A percentile compares a stretch with the other conserved stretches of the same genome.
These are phyloP conservation scores for Phrynosoma platyrhinos DNA, from an alignment of 2,113 vertebrate genomes.

Conservation along the genomic window DNA sequence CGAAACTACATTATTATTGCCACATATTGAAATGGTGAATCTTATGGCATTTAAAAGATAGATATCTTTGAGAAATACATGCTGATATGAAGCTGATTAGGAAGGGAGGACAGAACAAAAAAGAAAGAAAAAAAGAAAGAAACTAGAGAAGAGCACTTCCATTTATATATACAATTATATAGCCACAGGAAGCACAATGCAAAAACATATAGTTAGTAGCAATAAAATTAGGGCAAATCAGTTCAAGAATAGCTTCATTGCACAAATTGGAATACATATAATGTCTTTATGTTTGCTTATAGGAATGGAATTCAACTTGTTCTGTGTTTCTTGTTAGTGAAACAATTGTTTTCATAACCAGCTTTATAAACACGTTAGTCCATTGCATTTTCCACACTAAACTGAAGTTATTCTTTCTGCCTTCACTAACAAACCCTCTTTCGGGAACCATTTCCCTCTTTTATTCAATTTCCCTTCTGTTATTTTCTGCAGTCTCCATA, in stretches of 20 bases:
- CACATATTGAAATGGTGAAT: not conserved
- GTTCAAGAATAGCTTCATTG: not conserved
- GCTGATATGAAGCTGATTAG: not conserved
- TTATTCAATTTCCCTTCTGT: not conserved
- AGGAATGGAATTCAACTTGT: not conserved
- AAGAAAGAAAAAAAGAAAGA: not conserved
- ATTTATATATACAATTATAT: not conserved
- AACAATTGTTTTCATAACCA: slow-evolving; percentile 2
- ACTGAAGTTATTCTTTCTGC: not conserved
- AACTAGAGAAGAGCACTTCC: not conserved
- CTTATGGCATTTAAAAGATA: not conserved
- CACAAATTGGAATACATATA: not conserved
- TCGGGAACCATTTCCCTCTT: not conserved
- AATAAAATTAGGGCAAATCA: not conserved
- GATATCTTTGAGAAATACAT: not conserved
- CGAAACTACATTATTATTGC: not conserved
- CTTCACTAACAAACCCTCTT: not conserved
- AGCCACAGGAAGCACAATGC: not conserved
- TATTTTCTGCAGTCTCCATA: too few species aligned
- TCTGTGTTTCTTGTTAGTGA: not conserved
- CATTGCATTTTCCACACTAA: not conserved
- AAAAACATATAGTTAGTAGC: not conserved
- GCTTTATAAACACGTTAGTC: not conserved
- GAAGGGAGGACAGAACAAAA: not conserved
- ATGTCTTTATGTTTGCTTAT: not conserved